Evolutionary conservation across 2,113 vertebrate genomes (phyloP).

Genomic region (Lanius collurio): DNA sequence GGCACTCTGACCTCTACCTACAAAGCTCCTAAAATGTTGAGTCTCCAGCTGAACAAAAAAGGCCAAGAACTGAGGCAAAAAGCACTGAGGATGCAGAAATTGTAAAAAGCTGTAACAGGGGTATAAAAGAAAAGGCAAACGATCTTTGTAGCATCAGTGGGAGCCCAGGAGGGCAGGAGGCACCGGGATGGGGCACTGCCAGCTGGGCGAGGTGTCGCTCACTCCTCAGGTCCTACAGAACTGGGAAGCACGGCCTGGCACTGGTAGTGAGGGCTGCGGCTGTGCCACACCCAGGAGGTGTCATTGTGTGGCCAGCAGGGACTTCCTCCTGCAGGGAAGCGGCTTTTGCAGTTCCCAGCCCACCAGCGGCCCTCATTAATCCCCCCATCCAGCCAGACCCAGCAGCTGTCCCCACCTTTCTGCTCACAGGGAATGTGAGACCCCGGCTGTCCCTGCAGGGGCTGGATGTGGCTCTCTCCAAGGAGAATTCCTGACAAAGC

Average conservation of each 20-base stretch:
- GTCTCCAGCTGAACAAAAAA: too few species aligned
- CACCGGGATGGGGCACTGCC: neutral
- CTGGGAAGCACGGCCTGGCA: neutral
- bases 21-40: too few species aligned
- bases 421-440: neutral
- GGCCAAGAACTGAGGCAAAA: too few species aligned
- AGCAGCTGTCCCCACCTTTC: neutral
- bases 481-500: neutral
- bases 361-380: rapidly evolving
- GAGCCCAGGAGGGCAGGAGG: neutral
- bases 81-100: too few species aligned
- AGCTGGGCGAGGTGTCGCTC: neutral
- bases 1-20: too few species aligned
- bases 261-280: rapidly evolving
- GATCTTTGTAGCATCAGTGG: too few species aligned
- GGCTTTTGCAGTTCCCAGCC: neutral
- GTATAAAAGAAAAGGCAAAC: too few species aligned
- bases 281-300: neutral
- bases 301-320: neutral
- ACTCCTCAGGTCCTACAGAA: too few species aligned
- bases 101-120: too few species aligned
- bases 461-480: neutral
- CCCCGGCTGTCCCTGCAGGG: neutral
- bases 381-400: neutral
- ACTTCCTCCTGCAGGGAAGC: neutral